Conservation (phyloP, 2,888 invertebrate species). For the Adineta ricciae region DNA sequence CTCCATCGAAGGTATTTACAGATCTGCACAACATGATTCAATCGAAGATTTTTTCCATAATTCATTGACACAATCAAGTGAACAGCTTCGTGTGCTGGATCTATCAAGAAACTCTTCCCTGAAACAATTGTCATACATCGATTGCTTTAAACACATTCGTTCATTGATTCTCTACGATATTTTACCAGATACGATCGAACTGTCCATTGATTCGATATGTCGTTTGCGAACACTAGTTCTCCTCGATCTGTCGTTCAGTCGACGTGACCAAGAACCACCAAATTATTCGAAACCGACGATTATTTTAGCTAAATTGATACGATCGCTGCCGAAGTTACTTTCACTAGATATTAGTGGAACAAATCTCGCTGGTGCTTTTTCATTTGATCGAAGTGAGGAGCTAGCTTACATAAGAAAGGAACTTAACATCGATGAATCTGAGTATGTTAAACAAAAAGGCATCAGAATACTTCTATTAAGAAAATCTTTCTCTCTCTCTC, state of each 20-base stretch:
- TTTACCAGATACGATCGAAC: background rate
- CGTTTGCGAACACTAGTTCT: background rate
- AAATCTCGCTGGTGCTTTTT: constrained; percentile 75
- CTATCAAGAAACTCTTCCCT: background rate
- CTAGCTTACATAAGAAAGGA: constrained; percentile 21
- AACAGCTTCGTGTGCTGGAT: background rate
- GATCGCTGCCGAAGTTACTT: constrained; percentile 63
- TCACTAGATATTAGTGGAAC: constrained; percentile 90
- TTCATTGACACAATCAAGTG: background rate
- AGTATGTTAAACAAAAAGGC: background rate
- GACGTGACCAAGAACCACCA: background rate
- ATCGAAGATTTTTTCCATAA: background rate
- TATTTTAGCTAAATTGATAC: constrained; percentile 62
- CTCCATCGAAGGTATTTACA: background rate
- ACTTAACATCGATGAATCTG: background rate
- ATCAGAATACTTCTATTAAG: background rate
- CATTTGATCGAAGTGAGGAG: constrained; percentile 35
- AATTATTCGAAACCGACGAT: constrained; percentile 25
- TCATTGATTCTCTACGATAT: constrained; percentile 8
- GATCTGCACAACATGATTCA: background rate
- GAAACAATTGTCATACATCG: background rate
- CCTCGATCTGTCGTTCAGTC: background rate
- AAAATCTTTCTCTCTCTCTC: too few relatives aligned
- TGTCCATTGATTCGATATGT: background rate
- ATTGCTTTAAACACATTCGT: background rate